These are phyloP conservation scores for Epizoanthus rinbou DNA, from an alignment of 92 coral and sea anemone species.

Conservation along the genomic window DNA sequence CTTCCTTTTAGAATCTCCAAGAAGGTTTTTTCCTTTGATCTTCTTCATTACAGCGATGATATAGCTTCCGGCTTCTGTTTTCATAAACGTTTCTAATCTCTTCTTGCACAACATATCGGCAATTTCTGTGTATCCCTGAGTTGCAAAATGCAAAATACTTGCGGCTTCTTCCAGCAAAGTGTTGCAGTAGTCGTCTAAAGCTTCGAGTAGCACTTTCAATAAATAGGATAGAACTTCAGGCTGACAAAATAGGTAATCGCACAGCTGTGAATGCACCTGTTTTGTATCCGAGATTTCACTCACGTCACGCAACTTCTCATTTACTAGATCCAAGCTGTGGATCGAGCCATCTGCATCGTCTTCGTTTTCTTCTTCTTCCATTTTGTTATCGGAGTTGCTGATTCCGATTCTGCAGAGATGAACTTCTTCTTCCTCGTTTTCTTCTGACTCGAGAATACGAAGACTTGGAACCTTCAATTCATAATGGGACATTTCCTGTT, in stretches of 20 bases:
- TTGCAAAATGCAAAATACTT: not conserved
- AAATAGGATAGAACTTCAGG: not conserved
- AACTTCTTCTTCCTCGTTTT: not conserved
- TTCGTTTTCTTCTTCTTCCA: no score
- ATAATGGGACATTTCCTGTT: not conserved
- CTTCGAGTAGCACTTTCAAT: not conserved
- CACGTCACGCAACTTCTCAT: not conserved
- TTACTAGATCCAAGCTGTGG: not conserved
- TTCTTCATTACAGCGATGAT: not conserved
- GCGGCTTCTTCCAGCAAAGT: slow-evolving; percentile 11
- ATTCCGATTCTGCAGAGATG: not conserved
- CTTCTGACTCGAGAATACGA: not conserved
- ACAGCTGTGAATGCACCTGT: not conserved
- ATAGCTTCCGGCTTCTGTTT: not conserved
- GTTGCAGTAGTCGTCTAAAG: slow-evolving; percentile 15
- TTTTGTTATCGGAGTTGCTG: no score
- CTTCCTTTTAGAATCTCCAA: not conserved
- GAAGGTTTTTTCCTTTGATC: not conserved
- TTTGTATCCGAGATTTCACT: not conserved
- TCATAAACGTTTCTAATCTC: slow-evolving; percentile 19
- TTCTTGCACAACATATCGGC: slow-evolving; percentile 19
- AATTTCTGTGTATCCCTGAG: slow-evolving; percentile 2
- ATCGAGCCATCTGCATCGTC: no score
- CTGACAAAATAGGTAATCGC: slow-evolving; percentile 17
- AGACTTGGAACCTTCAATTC: not conserved